phyloP scores from a whole-genome alignment of 2,888 invertebrate genomes.

The Mythimna ferrago region DNA sequence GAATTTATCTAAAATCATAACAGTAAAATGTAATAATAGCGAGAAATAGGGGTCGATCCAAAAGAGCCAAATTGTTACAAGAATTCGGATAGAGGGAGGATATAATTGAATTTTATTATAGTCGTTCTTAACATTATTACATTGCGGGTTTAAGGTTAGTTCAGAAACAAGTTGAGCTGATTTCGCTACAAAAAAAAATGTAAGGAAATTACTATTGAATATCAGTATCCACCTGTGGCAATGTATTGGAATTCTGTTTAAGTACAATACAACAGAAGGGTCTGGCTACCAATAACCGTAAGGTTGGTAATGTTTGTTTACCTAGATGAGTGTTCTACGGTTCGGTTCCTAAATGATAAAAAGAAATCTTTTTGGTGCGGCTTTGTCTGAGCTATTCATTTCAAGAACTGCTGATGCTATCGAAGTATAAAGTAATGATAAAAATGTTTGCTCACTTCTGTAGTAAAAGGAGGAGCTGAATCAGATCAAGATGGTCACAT shows the following conservation, averaged over 20 bases:
- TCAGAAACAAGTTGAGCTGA: constrained; percentile 71
- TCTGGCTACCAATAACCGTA: constrained; percentile 22
- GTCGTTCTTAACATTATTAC: constrained; percentile 74
- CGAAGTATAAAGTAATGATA: too few relatives aligned
- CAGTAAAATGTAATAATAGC: constrained; percentile 67
- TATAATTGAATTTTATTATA: constrained; percentile 79
- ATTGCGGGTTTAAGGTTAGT: constrained; percentile 71
- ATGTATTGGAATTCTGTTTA: constrained; percentile 66
- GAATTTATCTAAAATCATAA: constrained; percentile 67
- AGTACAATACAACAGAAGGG: constrained; percentile 65
- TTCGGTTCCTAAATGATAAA: background rate
- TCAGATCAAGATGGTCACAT: too few relatives aligned
- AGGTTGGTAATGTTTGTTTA: background rate
- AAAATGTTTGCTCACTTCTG: too few relatives aligned
- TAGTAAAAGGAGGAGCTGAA: too few relatives aligned
- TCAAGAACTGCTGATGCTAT: too few relatives aligned
- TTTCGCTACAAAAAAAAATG: constrained; percentile 68
- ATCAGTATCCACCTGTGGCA: constrained; percentile 76
- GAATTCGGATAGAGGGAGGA: constrained; percentile 67
- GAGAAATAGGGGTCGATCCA: constrained; percentile 66
- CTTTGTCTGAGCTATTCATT: too few relatives aligned
- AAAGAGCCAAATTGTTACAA: constrained; percentile 68
- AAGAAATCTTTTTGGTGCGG: too few relatives aligned
- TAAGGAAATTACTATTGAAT: constrained; percentile 71
- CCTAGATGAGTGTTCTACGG: background rate